These are phyloP conservation scores for Pipistrellus pygmaeus DNA, from an alignment of 2,797 vertebrate genomes.

Conservation along the genomic window DNA sequence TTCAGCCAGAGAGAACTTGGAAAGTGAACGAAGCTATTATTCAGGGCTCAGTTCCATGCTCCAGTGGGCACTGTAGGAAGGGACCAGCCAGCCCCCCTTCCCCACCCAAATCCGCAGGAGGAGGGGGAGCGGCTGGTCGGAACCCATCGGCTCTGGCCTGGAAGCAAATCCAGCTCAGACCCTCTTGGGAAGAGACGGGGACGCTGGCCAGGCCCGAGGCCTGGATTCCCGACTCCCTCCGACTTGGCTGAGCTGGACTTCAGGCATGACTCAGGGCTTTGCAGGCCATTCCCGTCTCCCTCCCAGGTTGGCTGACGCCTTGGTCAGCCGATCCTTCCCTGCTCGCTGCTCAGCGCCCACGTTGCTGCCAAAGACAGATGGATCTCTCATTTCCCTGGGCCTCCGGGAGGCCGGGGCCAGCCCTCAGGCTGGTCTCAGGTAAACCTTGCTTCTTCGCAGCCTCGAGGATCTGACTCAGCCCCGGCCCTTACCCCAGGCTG, in stretches of 20 bases:
- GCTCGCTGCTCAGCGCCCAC: background rate
- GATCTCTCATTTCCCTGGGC: background rate
- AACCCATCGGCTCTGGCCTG: background rate
- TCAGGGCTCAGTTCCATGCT: conserved; percentile 72
- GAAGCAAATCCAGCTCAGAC: background rate
- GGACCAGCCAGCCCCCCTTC: conserved; percentile 54
- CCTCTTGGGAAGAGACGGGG: background rate
- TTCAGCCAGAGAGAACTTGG: conserved; percentile 47
- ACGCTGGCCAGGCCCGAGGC: background rate
- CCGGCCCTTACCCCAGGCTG: background rate
- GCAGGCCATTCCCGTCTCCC: background rate
- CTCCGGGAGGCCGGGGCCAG: background rate
- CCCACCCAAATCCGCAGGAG: conserved; percentile 53
- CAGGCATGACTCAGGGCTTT: background rate
- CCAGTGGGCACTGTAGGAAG: conserved; percentile 53
- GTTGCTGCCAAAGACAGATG: background rate
- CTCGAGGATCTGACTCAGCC: background rate
- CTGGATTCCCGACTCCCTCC: background rate
- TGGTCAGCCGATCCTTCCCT: background rate
- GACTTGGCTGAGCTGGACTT: background rate
- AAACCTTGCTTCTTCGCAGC: background rate
- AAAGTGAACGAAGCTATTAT: conserved; percentile 65
- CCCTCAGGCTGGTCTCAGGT: background rate
- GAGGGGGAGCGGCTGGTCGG: background rate
- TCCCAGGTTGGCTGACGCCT: background rate